Conservation (phyloP, 1,140 invertebrate species). For the Brachionus koreanus region DNA sequence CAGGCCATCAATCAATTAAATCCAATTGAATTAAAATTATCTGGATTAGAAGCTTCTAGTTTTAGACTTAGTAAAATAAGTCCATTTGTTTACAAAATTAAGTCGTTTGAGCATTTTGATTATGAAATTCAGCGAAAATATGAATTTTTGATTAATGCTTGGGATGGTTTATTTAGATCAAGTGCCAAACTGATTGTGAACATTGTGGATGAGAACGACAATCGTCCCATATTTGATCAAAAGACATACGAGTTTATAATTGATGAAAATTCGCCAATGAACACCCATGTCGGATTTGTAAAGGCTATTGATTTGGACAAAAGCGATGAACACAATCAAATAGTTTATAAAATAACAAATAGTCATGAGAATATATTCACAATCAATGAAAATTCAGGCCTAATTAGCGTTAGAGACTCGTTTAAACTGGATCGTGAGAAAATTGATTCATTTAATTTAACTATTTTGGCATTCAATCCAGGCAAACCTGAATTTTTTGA, state of each 20-base stretch:
- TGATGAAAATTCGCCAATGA: constrained; percentile 33
- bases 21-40: constrained; percentile 20
- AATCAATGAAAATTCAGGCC: neutral
- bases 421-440: constrained; percentile 44
- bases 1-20: constrained; percentile 25
- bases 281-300: neutral
- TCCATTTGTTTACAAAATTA: constrained; percentile 8
- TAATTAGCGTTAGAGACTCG: neutral
- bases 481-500: constrained; percentile 23
- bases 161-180: neutral
- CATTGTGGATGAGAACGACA: constrained; percentile 20
- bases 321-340: constrained; percentile 4
- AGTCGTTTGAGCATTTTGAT: constrained; percentile 12
- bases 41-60: neutral
- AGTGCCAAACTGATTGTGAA: constrained; percentile 11
- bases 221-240: constrained; percentile 28
- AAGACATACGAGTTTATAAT: constrained; percentile 20
- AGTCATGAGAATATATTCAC: constrained; percentile 19
- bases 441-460: constrained; percentile 23
- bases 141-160: neutral
- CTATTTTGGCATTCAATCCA: constrained; percentile 29
- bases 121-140: neutral
- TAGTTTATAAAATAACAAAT: constrained; percentile 30
- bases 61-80: neutral
- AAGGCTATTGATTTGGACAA: constrained; percentile 6